Percentiles rank a stretch among this genome's conserved stretches.
phyloP scores from a whole-genome alignment of 2,113 vertebrate species.

The Halcyon malimbica region DNA sequence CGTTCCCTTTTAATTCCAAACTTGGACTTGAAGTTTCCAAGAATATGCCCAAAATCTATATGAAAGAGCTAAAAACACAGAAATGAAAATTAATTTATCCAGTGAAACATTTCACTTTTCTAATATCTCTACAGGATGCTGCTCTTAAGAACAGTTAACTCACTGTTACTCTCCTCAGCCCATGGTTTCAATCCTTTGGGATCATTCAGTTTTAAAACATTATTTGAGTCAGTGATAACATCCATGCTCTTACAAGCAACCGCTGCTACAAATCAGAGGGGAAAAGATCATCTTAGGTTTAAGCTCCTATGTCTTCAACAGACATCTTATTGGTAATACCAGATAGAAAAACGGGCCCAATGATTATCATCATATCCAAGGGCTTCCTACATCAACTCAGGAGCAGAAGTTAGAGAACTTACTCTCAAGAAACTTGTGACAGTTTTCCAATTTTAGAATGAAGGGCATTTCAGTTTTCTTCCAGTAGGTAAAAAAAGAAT shows the following conservation, averaged over 20 bases:
- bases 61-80: constrained; percentile 88
- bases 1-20: constrained; percentile 99
- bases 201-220: neutral
- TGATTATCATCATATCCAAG: neutral
- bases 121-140: neutral
- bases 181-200: neutral
- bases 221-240: neutral
- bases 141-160: neutral
- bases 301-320: neutral
- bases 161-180: neutral
- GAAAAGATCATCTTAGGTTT: neutral
- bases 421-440: neutral
- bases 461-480: neutral
- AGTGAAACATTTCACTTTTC: neutral
- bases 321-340: neutral
- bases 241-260: rapidly evolving
- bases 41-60: constrained; percentile 98
- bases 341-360: neutral
- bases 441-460: neutral
- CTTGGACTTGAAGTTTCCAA: constrained; percentile 99
- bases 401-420: neutral
- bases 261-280: neutral
- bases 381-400: neutral
- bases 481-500: neutral
- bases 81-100: neutral